Percentiles rank a stretch among this genome's conserved stretches.
These are phyloP conservation scores for Chloebia gouldiae DNA, from an alignment of 2,113 vertebrate species.

Conservation along the genomic window DNA sequence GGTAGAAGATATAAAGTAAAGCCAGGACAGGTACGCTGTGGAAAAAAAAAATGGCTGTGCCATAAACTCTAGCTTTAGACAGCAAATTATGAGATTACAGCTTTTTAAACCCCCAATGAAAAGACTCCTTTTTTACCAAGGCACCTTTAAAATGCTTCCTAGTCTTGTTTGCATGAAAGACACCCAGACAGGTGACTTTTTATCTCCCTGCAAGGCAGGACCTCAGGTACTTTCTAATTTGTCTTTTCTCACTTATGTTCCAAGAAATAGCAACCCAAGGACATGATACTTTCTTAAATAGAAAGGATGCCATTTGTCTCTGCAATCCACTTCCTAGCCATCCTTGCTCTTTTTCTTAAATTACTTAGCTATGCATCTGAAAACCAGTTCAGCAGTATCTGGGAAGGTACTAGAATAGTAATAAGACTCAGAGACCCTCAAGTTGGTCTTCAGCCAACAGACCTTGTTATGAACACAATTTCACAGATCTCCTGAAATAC, in stretches of 20 bases:
- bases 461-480: neutral
- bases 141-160: neutral
- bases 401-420: neutral
- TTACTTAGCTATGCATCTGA: neutral
- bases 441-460: neutral
- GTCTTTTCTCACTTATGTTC: neutral
- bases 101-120: neutral
- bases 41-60: neutral
- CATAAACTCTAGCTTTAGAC: neutral
- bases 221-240: neutral
- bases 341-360: neutral
- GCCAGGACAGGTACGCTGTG: neutral
- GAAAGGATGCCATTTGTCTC: neutral
- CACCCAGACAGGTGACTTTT: neutral
- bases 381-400: neutral
- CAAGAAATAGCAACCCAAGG: neutral
- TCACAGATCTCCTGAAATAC: neutral
- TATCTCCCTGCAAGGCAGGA: neutral
- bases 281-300: neutral
- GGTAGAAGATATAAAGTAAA: neutral
- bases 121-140: neutral
- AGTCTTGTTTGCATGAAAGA: neutral
- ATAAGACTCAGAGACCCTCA: neutral
- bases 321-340: neutral
- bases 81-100: neutral